Evolutionary conservation across 1,140 invertebrate species (phyloP), one percentile per base, ranked within the genome.

Genomic region (Portunus trituberculatus): DNA sequence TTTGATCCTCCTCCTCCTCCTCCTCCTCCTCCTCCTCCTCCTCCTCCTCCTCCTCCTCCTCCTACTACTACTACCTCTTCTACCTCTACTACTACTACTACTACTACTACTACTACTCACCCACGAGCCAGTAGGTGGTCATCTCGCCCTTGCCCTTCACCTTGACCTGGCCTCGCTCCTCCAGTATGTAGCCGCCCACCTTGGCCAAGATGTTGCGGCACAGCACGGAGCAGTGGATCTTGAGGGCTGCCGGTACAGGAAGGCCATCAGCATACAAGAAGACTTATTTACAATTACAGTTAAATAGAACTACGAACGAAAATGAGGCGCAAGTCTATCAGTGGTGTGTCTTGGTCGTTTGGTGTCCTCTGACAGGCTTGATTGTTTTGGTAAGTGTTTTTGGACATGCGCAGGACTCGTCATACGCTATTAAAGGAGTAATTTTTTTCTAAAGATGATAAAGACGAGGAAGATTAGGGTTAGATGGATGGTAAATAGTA

Each of bases 221-320:
- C 1, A 98, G 98, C 82, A 97, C 97, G 95, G 98, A 99, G 96
- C 98, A 99, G 97, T 99, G 98, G 92, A 99, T 99, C 96, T 98
- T 98, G 32, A 99, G 97, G 10, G 98, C 98, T 98, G 96, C 96
- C 20, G 39, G 20, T 7, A 4, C 16, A 46, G 67, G 14, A 76
- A 59, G 25, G 25, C 29, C 46, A 86, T 86, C n/a, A 29, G 12
- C 52, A 59, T 20, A 59, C n/a, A n/a, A n/a, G n/a, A n/a, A n/a
- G n/a, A n/a, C n/a, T n/a, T n/a, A n/a, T n/a, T n/a, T n/a, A n/a
- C n/a, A n/a, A n/a, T n/a, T n/a, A n/a, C 52, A 12, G 16, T 59
- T 59, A 39, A 59, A 59, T 20, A 86, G 0, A 86, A 20, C 10
- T 86, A 86, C 32, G n/a, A 14, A 12, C 28, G n/a, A 86, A 14